These are phyloP conservation scores for Cydia splendana DNA, from an alignment of 1,140 invertebrate species.

Conservation along the genomic window DNA sequence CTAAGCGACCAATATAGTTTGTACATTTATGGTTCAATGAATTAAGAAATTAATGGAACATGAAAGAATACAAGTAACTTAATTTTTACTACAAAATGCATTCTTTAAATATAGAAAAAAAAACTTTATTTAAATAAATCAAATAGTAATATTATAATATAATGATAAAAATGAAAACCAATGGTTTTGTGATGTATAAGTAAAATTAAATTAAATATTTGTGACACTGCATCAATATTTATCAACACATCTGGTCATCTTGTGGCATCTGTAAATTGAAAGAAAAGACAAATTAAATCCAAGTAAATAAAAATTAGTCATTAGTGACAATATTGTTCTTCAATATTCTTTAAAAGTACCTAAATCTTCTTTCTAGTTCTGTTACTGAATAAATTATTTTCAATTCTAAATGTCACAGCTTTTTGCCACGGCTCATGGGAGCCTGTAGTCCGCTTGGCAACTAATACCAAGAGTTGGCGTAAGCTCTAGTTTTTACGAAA, in stretches of 20 bases:
- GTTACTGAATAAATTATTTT: too few relatives aligned
- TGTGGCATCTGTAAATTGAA: constrained; percentile 64
- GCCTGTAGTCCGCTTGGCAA: too few relatives aligned
- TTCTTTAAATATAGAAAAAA: not conserved
- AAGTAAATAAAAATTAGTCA: not conserved
- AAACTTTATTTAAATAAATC: constrained; percentile 19
- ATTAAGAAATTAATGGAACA: constrained; percentile 1
- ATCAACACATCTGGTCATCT: constrained; percentile 76
- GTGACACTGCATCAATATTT: constrained; percentile 28
- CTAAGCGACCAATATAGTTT: constrained; percentile 27
- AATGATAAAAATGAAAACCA: not conserved
- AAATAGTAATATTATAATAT: constrained; percentile 18
- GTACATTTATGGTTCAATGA: constrained; percentile 9
- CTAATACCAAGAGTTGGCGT: too few relatives aligned
- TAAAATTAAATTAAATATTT: not conserved
- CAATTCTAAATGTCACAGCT: too few relatives aligned
- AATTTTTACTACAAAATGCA: constrained; percentile 38
- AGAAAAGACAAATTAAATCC: constrained; percentile 26
- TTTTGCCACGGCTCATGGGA: too few relatives aligned
- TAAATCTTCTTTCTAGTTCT: too few relatives aligned
- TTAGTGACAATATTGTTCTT: not conserved
- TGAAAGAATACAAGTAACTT: not conserved
- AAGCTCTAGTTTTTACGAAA: too few relatives aligned
- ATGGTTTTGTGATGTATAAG: constrained; percentile 17
- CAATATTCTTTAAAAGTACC: too few relatives aligned